These are phyloP conservation scores for Electrophaes corylata DNA, from an alignment of 2,888 invertebrate genomes.

Conservation along the genomic window DNA sequence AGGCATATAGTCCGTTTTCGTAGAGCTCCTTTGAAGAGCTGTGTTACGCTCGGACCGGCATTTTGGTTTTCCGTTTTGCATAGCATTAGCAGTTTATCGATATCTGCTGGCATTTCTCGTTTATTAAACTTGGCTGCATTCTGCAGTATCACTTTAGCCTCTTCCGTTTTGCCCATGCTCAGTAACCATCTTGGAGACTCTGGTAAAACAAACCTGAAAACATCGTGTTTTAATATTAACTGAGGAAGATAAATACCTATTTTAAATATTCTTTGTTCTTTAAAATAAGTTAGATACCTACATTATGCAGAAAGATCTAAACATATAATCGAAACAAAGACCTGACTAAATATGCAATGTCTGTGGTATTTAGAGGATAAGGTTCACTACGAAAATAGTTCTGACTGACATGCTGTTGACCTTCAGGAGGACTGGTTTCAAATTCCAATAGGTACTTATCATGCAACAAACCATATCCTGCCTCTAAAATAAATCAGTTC, in stretches of 20 bases:
- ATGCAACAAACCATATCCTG: background rate
- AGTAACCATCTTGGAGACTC: slow-evolving; percentile 92
- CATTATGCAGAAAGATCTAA: no score
- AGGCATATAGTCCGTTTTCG: slow-evolving; percentile 88
- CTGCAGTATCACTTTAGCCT: slow-evolving; percentile 87
- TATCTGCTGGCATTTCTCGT: slow-evolving; percentile 85
- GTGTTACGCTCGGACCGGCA: slow-evolving; percentile 83
- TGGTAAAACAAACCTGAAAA: slow-evolving; percentile 88
- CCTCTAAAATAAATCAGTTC: background rate
- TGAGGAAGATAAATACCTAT: no score
- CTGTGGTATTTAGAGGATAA: background rate
- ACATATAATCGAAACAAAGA: background rate
- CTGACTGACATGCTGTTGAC: background rate
- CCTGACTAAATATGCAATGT: background rate
- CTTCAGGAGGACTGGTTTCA: slow-evolving; percentile 2
- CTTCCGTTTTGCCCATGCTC: slow-evolving; percentile 88
- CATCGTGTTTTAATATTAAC: background rate
- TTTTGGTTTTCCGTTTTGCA: slow-evolving; percentile 68
- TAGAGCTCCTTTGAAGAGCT: slow-evolving; percentile 87
- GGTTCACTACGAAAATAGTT: background rate
- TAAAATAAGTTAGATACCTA: no score
- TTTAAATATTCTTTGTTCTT: background rate
- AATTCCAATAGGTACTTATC: background rate
- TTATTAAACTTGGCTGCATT: slow-evolving; percentile 87
- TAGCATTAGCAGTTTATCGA: slow-evolving; percentile 88